Conservation (phyloP, 2,888 invertebrate genomes). For the Drosophila kanekoi region DNA sequence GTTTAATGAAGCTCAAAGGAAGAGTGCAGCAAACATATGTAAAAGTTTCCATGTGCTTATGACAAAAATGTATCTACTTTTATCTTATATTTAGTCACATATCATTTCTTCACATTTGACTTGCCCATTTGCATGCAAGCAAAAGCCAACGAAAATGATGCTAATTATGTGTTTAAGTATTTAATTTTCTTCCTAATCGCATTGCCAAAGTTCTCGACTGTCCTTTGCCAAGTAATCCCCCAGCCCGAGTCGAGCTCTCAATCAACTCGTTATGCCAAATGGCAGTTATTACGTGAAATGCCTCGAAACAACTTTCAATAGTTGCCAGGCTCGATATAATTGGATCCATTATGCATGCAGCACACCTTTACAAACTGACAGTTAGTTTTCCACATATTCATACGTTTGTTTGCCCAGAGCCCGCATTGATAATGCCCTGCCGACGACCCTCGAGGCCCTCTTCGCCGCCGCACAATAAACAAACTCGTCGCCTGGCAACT, state of each 20-base stretch:
- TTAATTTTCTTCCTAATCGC: constrained; percentile 29
- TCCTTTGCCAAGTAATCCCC: constrained; percentile 10
- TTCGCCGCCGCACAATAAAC: constrained; percentile 34
- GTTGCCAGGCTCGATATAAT: constrained; percentile 57
- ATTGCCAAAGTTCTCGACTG: constrained; percentile 25
- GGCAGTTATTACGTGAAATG: constrained; percentile 41
- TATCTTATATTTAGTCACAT: not conserved
- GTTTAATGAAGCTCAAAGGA: not conserved
- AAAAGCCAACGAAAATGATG: constrained; percentile 17
- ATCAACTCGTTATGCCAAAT: constrained; percentile 54
- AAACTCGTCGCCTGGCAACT: constrained; percentile 59
- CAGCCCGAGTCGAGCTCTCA: constrained; percentile 14
- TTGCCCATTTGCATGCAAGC: constrained; percentile 1
- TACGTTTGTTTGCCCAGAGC: constrained; percentile 29
- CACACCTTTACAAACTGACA: constrained; percentile 15
- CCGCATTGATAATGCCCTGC: constrained; percentile 37
- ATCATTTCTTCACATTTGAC: not conserved
- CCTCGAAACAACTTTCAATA: constrained; percentile 47
- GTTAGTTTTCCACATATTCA: constrained; percentile 12
- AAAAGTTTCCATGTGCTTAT: no score
- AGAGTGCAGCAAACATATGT: no score
- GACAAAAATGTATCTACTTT: no score
- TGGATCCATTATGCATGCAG: constrained; percentile 55
- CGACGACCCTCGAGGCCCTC: not conserved
- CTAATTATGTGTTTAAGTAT: constrained; percentile 30